Base-by-base conservation (phyloP, 2,797 vertebrate genomes). In the Antrozous pallidus region DNA sequence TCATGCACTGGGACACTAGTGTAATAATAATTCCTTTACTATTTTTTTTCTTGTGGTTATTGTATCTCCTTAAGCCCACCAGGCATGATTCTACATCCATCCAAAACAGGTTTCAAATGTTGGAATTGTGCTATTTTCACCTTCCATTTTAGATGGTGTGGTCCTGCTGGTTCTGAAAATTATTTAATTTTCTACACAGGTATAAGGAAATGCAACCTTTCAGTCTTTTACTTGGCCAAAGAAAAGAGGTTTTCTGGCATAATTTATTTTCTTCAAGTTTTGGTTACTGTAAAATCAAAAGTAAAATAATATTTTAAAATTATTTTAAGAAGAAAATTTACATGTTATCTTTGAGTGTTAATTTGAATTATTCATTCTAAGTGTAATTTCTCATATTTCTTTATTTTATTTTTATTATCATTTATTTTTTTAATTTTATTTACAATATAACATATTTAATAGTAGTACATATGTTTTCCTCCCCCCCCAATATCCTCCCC, bases 191-290 rank as follows among this genome's bases (percentile, higher is more conserved):
- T 93, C 47, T 90, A 1, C n/a, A 26, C 75, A 78, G 73, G 56
- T 71, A 88, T 71, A 75, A 81, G 90, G 87, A 90, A 92, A 83
- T n/a, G 56, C 18, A 95, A 65, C 31, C n/a, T 87, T 95, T 91
- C 36, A 79, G 58, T 8, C 17, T 94, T 88, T 5, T 80, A 26
- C 36, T 85, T 85, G 40, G 26, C 16, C 13, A 86, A 20, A 31
- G 79, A 81, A n/a, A 78, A 94, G n/a, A 88, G n/a, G 17, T 45
- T 80, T 87, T 63, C 67, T n/a, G 31, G 6, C 42, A 49, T 24
- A 58, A 33, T 91, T 91, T 40, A 54, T 61, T 87, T 77, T 70
- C 49, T 75, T 38, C 36, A 42, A 71, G 14, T 95, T 84, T 74
- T 70, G 31, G 70, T 74, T 93, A 54, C 42, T 83, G 1, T 75